Base-by-base conservation (phyloP, 1,140 invertebrate genomes). In the Drosophila ironensis region DNA sequence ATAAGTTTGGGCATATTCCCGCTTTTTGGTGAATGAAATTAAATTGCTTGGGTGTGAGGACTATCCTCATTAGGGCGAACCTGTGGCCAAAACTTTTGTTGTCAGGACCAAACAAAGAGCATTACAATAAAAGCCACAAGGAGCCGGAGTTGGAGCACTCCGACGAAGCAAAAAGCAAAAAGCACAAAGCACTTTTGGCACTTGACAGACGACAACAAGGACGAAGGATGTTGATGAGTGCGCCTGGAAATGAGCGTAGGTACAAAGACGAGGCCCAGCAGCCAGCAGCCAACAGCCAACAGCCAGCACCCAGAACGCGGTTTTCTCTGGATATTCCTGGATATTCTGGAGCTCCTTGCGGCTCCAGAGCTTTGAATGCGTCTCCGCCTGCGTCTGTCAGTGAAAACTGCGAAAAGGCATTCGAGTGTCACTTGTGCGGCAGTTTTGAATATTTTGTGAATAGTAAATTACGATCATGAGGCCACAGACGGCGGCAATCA, bases 381-480 rank as follows among this genome's bases (percentile, higher is more conserved):
- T 19, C 42, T 37, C 41, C 12, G n/a, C 14, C 42, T 69, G 27
- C 22, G 22, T 46, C 41, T 59, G 38, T 51, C 52, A 54, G 33
- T 73, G 69, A 28, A 50, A 33, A 77, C 78, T 82, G 77, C 73
- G 52, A 82, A 82, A 82, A 66, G 78, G 77, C 80, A 82, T 82
- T 82, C 38, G 78, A 82, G 78, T 82, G 78, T 82, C 78, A 82
- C 78, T 82, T 82, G 78, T 84, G 73, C 78, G 73, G 78, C 53
- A 78, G 78, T 78, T 82, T 84, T 82, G 78, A 82, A 82, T 82
- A 84, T 82, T 84, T 84, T 82, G 50, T 82, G 78, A 84, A 82
- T 73, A 66, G 80, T 86, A 82, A 78, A 82, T 82, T 78, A 78
- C 59, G 63, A 84, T 82, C 78, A 82, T 66, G 69, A 69, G 71